Evolutionary conservation across 2,797 vertebrate species (phyloP).

Genomic region (Pogonophryne albipinna): DNA sequence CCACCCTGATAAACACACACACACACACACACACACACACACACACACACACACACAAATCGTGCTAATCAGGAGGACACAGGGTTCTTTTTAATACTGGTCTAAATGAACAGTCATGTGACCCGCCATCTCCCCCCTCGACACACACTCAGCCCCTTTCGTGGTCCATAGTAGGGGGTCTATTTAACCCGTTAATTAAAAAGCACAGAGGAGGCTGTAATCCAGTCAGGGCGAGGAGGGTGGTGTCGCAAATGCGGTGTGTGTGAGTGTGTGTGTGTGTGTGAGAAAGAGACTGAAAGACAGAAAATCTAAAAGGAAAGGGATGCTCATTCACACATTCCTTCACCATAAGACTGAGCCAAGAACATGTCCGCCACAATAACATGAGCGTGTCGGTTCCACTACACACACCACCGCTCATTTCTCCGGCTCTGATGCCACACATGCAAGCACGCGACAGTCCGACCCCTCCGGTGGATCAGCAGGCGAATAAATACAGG

Average conservation of each 20-base stretch:
- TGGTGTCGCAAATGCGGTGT: slow-evolving; percentile 28
- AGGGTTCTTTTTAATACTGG: slow-evolving; percentile 64
- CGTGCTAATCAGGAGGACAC: slow-evolving; percentile 67
- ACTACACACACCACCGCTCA: not conserved
- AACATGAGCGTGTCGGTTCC: not conserved
- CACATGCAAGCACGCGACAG: slow-evolving; percentile 1
- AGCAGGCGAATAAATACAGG: slow-evolving; percentile 55
- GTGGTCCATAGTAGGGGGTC: slow-evolving; percentile 75
- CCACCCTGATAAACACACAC: slow-evolving; percentile 16
- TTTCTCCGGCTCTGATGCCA: slow-evolving; percentile 16
- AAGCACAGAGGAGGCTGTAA: slow-evolving; percentile 78
- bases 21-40: slow-evolving; percentile 10
- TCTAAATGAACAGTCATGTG: slow-evolving; percentile 74
- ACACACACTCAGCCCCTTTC: slow-evolving; percentile 52
- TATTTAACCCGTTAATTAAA: slow-evolving; percentile 86
- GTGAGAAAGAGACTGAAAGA: not conserved
- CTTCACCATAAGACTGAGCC: slow-evolving; percentile 27
- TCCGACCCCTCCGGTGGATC: slow-evolving; percentile 19
- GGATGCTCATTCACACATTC: slow-evolving; percentile 58
- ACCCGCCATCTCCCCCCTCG: slow-evolving; percentile 41
- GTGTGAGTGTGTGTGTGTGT: slow-evolving; percentile 7
- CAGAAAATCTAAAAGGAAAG: not conserved
- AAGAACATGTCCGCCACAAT: slow-evolving; percentile 56
- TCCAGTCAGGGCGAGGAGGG: slow-evolving; percentile 78
- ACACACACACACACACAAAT: slow-evolving; percentile 15